Evolutionary conservation across 2,888 invertebrate genomes (phyloP), one percentile per base, ranked within the genome.

Genomic region (Andricus curvator): DNA sequence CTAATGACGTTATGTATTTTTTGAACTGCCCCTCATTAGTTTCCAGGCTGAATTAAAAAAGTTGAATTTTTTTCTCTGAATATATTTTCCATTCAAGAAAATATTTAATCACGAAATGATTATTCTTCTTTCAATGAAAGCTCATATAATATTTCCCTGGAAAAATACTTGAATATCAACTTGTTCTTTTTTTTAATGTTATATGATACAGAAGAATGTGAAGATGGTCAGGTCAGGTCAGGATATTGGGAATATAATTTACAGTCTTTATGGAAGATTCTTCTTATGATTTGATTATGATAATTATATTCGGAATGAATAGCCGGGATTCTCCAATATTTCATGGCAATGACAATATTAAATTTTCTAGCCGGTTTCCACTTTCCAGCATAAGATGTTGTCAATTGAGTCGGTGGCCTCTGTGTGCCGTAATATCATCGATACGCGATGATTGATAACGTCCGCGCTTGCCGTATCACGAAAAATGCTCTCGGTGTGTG

Each of bases 401-500:
- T 56, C 15, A 17, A 62, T 62, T 62, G 25, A 25, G 15, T 25
- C 25, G 13, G 15, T 25, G 4, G 62, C 62, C n/a, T 1, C 25
- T 62, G 22, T 62, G 62, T 62, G 62, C n/a, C 62, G 25, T 62
- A 62, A 62, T 62, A 62, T 62, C 62, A 25, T 62, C 25, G 62
- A 66, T 66, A 66, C 33, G 33, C 33, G 33, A 33, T 74, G 29
- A 74, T 56, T 74, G 70, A 74, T 74, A 56, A 56, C 51, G n/a
- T 74, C 51, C 70, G n/a, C 56, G 51, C 17, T 56, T 56, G 33
- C 20, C 33, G 33, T 25, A 74, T 74, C 29, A 74, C 33, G n/a
- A 74, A 74, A 51, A 62, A 25, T 62, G 3, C 62, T 13, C 25
- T 62, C 25, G 11, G 62, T 62, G 13, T 25, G 62, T 13, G 62